phyloP scores from a whole-genome alignment of 2,888 invertebrate species.

The Drosophila lutescens region DNA sequence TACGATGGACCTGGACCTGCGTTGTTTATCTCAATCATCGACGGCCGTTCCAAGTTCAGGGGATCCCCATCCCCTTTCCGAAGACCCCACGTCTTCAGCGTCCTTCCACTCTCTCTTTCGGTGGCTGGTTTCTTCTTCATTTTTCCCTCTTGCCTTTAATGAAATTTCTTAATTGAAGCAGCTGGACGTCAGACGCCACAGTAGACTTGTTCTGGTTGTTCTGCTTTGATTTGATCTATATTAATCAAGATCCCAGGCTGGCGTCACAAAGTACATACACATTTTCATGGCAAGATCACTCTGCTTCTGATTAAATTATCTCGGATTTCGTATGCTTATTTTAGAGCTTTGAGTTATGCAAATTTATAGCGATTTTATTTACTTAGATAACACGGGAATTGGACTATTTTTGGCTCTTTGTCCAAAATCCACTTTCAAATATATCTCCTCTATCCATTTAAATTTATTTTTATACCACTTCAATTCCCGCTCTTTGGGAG shows the following conservation, averaged over 20 bases:
- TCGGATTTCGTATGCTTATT: slow-evolving; percentile 24
- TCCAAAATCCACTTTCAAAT: slow-evolving; percentile 3
- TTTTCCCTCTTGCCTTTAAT: slow-evolving; percentile 56
- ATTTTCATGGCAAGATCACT: slow-evolving; percentile 34
- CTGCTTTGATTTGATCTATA: slow-evolving; percentile 72
- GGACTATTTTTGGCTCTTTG: slow-evolving; percentile 9
- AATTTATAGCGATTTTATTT: slow-evolving; percentile 58
- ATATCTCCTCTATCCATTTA: not conserved
- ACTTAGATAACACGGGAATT: slow-evolving; percentile 9
- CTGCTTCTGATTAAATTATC: slow-evolving; percentile 46
- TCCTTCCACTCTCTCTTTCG: slow-evolving; percentile 26
- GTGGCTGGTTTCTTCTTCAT: slow-evolving; percentile 17
- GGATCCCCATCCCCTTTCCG: slow-evolving; percentile 27
- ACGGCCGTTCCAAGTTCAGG: slow-evolving; percentile 66
- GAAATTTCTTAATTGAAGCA: slow-evolving; percentile 79
- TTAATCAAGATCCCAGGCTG: slow-evolving; percentile 69
- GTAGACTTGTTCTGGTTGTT: slow-evolving; percentile 47
- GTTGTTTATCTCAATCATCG: slow-evolving; percentile 77
- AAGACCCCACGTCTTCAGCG: slow-evolving; percentile 28
- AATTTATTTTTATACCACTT: slow-evolving; percentile 3
- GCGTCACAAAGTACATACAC: slow-evolving; percentile 40
- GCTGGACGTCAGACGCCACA: slow-evolving; percentile 61
- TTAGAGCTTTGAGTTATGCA: slow-evolving; percentile 43
- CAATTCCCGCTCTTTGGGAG: slow-evolving; percentile 12
- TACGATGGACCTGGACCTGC: slow-evolving; percentile 42